These are phyloP conservation scores for Panopea generosa DNA, from an alignment of 2,888 invertebrate genomes.

Conservation along the genomic window DNA sequence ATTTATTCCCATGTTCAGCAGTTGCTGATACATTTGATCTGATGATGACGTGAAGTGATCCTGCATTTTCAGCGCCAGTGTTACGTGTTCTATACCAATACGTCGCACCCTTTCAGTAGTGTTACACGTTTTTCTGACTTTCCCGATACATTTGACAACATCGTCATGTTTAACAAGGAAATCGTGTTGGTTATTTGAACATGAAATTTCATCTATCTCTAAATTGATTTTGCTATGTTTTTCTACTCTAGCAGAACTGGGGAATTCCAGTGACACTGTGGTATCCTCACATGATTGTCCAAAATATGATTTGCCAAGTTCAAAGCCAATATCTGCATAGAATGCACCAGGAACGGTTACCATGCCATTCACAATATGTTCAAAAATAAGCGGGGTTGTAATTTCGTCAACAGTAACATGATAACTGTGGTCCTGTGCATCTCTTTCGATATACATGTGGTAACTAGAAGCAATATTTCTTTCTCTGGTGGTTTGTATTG, in stretches of 20 bases:
- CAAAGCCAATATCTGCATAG: conserved; percentile 67
- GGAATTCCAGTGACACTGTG: conserved; percentile 13
- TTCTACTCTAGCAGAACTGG: background rate
- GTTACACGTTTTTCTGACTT: background rate
- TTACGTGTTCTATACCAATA: background rate
- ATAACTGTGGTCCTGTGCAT: background rate
- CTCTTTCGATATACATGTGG: background rate
- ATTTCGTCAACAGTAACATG: background rate
- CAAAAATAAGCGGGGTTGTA: conserved; percentile 32
- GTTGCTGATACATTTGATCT: conserved; percentile 2
- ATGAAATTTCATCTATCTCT: background rate
- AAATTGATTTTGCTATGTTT: background rate
- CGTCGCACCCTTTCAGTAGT: background rate
- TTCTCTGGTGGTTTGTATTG: background rate
- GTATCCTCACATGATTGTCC: background rate
- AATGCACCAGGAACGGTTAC: conserved; percentile 50
- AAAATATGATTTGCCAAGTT: conserved; percentile 32
- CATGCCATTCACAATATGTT: conserved; percentile 32
- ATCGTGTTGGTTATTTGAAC: background rate
- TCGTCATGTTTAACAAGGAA: background rate
- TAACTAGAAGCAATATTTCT: background rate
- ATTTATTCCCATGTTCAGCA: conserved; percentile 7
- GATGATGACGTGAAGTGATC: background rate
- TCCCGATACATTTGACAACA: conserved; percentile 5
- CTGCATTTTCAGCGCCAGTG: no score